These are phyloP conservation scores for Hypanus sabinus DNA, from an alignment of 2,113 vertebrate genomes.

Conservation along the genomic window DNA sequence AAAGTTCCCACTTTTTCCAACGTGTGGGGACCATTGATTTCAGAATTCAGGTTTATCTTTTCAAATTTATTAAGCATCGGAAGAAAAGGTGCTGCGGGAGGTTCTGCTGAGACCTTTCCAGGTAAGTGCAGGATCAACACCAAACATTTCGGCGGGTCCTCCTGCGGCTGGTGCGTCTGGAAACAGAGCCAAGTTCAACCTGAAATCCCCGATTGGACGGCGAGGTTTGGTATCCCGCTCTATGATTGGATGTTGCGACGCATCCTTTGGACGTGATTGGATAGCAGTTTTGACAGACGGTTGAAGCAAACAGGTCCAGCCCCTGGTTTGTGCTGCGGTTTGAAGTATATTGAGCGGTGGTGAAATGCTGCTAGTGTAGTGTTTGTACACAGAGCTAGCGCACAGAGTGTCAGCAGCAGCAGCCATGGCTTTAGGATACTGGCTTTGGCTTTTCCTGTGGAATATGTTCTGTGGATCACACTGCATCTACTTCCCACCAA, in stretches of 20 bases:
- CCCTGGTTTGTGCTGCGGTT: background rate
- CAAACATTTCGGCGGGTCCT: background rate
- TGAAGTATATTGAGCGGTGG: background rate
- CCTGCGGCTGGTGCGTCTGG: background rate
- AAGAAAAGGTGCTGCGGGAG: background rate
- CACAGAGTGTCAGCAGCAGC: background rate
- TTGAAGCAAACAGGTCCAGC: background rate
- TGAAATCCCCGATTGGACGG: background rate
- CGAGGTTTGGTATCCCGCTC: background rate
- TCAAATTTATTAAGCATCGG: background rate
- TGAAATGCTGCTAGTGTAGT: background rate
- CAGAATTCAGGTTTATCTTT: background rate
- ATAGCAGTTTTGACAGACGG: background rate
- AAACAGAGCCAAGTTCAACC: background rate
- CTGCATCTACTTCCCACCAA: slow-evolving; percentile 8
- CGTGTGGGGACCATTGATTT: background rate
- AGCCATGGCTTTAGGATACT: background rate
- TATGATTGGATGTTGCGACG: background rate
- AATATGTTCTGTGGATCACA: background rate
- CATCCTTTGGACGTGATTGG: background rate
- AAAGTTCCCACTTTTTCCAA: background rate
- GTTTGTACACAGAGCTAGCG: background rate
- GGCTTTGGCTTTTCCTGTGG: background rate
- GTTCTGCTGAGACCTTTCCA: background rate
- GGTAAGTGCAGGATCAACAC: background rate